These are phyloP conservation scores for Meteorus colon DNA, from an alignment of 2,888 invertebrate species.

Conservation along the genomic window DNA sequence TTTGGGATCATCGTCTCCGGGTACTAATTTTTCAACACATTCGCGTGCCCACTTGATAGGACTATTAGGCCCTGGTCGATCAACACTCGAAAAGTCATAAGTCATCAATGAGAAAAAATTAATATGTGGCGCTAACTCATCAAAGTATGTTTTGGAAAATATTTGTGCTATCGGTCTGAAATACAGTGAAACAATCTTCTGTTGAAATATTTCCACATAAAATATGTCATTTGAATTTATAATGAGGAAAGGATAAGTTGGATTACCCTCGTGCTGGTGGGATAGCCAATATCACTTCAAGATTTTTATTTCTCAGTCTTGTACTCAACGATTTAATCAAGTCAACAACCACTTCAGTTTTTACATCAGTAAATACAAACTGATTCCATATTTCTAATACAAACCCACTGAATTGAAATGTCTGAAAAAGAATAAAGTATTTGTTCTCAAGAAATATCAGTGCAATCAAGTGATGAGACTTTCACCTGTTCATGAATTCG, in stretches of 20 bases:
- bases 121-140: conserved; percentile 84
- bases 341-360: conserved; percentile 76
- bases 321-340: conserved; percentile 81
- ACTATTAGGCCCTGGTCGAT: conserved; percentile 92
- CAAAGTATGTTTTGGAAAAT: conserved; percentile 85
- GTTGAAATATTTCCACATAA: neutral
- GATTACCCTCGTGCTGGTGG: conserved; percentile 82
- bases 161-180: conserved; percentile 74
- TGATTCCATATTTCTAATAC: conserved; percentile 94
- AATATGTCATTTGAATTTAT: conserved; percentile 46
- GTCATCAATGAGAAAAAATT: conserved; percentile 97
- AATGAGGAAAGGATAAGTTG: conserved; percentile 25
- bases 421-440: conserved; percentile 81
- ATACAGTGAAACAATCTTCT: conserved; percentile 33
- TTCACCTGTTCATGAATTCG: conserved; percentile 78
- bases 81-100: conserved; percentile 91
- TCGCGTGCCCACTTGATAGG: conserved; percentile 88
- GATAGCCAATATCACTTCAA: conserved; percentile 84
- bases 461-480: conserved; percentile 79
- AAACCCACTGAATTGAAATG: conserved; percentile 90
- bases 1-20: conserved; percentile 77
- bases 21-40: conserved; percentile 84
- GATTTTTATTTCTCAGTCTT: conserved; percentile 67
- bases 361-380: conserved; percentile 79
- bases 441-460: conserved; percentile 82